Evolutionary conservation across 2,888 invertebrate genomes (phyloP), one percentile per base, ranked within the genome.

Genomic region (Argynnis bischoffii): DNA sequence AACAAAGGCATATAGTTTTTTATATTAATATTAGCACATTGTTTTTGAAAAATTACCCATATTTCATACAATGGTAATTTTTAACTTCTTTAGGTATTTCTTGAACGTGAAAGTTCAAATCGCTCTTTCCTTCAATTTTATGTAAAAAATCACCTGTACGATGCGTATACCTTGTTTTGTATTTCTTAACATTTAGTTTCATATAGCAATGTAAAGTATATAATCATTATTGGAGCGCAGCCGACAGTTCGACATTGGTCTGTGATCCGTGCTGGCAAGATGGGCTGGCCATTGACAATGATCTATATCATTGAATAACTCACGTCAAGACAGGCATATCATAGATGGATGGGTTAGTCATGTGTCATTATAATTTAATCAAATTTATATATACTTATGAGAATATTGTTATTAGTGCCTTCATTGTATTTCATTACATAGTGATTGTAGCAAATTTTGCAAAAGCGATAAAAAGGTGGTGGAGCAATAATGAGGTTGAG

Each of bases 261-360:
- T 35, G 48, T 60, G 57, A 65, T 59, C 53, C 72, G 70, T 76
- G 74, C 76, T 83, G 86, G 83, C 86, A 87, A 79, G 79, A 77
- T 72, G 74, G 71, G 69, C 74, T 70, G 72, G 70, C 73, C 67
- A 75, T 72, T 77, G 81, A 81, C 80, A 81, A 77, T 85, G 86
- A 87, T 85, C 78, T 81, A 86, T 78, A 78, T 74, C 78, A 74
- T 70, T 72, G 76, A 79, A 85, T 85, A 82, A 83, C 81, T 78
- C 72, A 73, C 73, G 71, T 74, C 74, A 69, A 66, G 75, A 74
- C 74, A 76, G 71, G 63, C 72, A 69, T 72, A 74, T 74, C 75
- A 69, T 63, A 55, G 63, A 69, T 69, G 61, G 47, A 64, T 56
- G 41, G n/a, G 18, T 35, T 26, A 41, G 46, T 55, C 56, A 68